Percentiles rank a stretch among this genome's conserved stretches.
Conservation (phyloP, 2,888 invertebrate species). For the Chloroclysta siterata region DNA sequence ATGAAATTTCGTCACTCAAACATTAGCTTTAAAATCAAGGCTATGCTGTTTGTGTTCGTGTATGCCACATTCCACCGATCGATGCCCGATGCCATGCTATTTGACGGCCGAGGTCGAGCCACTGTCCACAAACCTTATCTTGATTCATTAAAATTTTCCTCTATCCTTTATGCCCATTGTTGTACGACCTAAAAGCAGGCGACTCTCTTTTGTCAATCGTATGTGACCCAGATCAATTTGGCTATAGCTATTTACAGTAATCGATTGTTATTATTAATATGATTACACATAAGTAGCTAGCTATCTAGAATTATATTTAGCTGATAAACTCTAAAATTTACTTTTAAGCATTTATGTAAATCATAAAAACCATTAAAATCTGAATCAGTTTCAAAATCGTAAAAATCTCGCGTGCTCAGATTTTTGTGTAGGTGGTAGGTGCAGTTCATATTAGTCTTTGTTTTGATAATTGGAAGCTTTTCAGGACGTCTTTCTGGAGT, state of each 20-base stretch:
- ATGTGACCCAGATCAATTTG: conserved; percentile 77
- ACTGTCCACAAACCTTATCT: conserved; percentile 80
- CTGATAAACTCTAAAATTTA: background rate
- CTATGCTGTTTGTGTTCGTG: conserved; percentile 54
- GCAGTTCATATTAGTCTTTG: conserved; percentile 56
- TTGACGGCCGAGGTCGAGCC: conserved; percentile 83
- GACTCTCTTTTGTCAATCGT: conserved; percentile 67
- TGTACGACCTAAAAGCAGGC: conserved; percentile 63
- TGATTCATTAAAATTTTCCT: conserved; percentile 73
- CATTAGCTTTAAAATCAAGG: conserved; percentile 32
- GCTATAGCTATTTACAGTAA: conserved; percentile 42
- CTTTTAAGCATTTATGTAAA: background rate
- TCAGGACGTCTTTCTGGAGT: conserved; percentile 68
- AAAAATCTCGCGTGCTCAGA: conserved; percentile 10
- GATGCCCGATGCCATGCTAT: conserved; percentile 74
- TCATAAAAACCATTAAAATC: background rate
- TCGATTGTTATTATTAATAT: conserved; percentile 9
- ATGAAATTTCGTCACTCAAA: conserved; percentile 8
- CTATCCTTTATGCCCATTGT: conserved; percentile 67
- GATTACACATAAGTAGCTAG: background rate
- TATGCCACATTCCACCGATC: conserved; percentile 68
- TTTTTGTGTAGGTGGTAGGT: conserved; percentile 48
- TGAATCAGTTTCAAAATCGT: background rate
- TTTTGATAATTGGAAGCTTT: conserved; percentile 62
- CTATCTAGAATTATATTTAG: background rate